These are phyloP conservation scores for Atethmia centrago DNA, from an alignment of 2,888 invertebrate genomes.

Conservation along the genomic window DNA sequence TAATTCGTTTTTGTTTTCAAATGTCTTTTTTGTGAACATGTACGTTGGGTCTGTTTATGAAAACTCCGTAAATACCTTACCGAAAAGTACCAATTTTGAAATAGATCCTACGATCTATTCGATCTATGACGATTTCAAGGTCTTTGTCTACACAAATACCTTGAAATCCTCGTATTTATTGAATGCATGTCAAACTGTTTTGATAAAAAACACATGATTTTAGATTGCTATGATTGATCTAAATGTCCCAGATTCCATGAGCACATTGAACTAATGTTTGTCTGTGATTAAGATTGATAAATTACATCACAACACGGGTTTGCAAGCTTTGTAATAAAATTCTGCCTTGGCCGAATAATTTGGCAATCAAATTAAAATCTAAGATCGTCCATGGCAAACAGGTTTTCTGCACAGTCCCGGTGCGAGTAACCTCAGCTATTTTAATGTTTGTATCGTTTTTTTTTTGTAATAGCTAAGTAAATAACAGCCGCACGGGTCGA, in stretches of 20 bases:
- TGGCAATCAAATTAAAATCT: slow-evolving; percentile 53
- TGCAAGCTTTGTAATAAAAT: slow-evolving; percentile 26
- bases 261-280: background rate
- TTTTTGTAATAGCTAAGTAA: no score
- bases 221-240: background rate
- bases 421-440: slow-evolving; percentile 21
- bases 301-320: slow-evolving; percentile 26
- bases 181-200: background rate
- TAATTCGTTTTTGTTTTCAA: background rate
- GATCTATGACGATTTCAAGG: no score
- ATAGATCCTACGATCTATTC: background rate
- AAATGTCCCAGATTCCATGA: background rate
- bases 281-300: slow-evolving; percentile 18
- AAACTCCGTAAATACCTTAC: no score
- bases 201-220: background rate
- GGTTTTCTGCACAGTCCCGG: slow-evolving; percentile 40
- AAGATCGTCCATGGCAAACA: slow-evolving; percentile 47
- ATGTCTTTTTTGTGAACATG: background rate
- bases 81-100: background rate
- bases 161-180: background rate
- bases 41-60: background rate
- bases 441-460: slow-evolving; percentile 4
- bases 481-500: background rate
- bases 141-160: no score
- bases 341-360: slow-evolving; percentile 58